Evolutionary conservation across 2,113 vertebrate genomes (phyloP), one percentile per base, ranked within the genome.

Genomic region (Gambusia affinis): DNA sequence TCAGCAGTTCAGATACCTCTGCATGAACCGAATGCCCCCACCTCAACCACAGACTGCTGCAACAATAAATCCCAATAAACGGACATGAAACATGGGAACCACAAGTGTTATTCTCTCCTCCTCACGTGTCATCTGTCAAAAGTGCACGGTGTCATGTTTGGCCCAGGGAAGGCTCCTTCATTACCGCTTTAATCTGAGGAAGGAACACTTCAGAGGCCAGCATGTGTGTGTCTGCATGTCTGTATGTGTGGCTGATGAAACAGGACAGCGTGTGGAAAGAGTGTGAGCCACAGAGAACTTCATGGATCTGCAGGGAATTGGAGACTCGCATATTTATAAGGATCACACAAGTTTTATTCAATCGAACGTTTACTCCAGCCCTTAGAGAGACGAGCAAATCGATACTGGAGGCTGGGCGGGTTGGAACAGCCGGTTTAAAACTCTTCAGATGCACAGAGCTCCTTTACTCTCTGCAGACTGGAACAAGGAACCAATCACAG

Each of bases 11-110:
- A 75, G 90, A 88, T 84, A 76, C 81, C 76, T 80, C 70, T 8
- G 64, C 63, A 75, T 81, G 33, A 78, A 82, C 75, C 74, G 73
- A 79, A 81, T 42, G 80, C 70, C 39, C 39, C 67, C 65, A 61
- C 81, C 76, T 70, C 85, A 84, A 87, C 87, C 88, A 28, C 89
- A 85, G 73, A 24, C 73, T 39, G 70, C 76, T 86, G 71, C 68
- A 67, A 88, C 88, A 82, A 84, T 90, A 91, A 83, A 91, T 92
- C 80, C 69, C 80, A 73, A 90, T 87, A 87, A 86, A 87, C 12
- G 68, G 75, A 82, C 81, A 83, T n/a, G 60, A 81, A 91, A 81
- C 77, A 74, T 71, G 64, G 31, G 70, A 30, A 74, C 67, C 67
- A 11, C 67, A 3, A 64, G 70, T 75, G 78, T 83, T 88, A 47